Conservation (phyloP, 1,140 invertebrate genomes). For the Pseudachorutes palmiensis region DNA sequence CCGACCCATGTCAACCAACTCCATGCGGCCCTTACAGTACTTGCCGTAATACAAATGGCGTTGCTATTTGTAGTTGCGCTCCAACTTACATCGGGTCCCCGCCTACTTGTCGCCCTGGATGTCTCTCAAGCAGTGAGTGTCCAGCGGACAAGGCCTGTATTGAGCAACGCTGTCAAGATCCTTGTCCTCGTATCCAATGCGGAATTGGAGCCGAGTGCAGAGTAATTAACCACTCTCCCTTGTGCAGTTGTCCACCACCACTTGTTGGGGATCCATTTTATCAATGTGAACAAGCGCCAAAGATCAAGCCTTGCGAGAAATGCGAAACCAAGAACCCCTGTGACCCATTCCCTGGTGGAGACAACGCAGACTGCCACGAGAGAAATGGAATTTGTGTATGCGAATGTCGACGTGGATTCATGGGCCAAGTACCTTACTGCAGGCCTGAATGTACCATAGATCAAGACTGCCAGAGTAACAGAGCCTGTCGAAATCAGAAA, state of each 20-base stretch:
- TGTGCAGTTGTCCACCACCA: slow-evolving; percentile 60
- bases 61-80: slow-evolving; percentile 49
- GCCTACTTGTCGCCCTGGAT: slow-evolving; percentile 70
- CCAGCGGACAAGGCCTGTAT: slow-evolving; percentile 66
- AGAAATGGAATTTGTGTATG: slow-evolving; percentile 43
- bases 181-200: slow-evolving; percentile 61
- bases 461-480: slow-evolving; percentile 30
- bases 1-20: slow-evolving; percentile 55
- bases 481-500: slow-evolving; percentile 38
- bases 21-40: slow-evolving; percentile 63
- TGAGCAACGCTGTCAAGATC: slow-evolving; percentile 57
- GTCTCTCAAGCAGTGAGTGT: slow-evolving; percentile 73
- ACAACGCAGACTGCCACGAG: slow-evolving; percentile 1
- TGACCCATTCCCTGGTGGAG: slow-evolving; percentile 44
- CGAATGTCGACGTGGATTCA: slow-evolving; percentile 40
- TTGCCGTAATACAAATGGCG: slow-evolving; percentile 52
- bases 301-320: slow-evolving; percentile 45
- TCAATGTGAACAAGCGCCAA: slow-evolving; percentile 57
- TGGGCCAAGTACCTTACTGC: slow-evolving; percentile 6
- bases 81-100: slow-evolving; percentile 65
- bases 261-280: slow-evolving; percentile 48
- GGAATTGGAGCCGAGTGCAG: slow-evolving; percentile 62
- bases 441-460: slow-evolving; percentile 38
- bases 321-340: slow-evolving; percentile 40
- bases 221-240: slow-evolving; percentile 65